Conservation (phyloP, 64 coral and sea anemone species). For the Hydrozoanthus tunicans region DNA sequence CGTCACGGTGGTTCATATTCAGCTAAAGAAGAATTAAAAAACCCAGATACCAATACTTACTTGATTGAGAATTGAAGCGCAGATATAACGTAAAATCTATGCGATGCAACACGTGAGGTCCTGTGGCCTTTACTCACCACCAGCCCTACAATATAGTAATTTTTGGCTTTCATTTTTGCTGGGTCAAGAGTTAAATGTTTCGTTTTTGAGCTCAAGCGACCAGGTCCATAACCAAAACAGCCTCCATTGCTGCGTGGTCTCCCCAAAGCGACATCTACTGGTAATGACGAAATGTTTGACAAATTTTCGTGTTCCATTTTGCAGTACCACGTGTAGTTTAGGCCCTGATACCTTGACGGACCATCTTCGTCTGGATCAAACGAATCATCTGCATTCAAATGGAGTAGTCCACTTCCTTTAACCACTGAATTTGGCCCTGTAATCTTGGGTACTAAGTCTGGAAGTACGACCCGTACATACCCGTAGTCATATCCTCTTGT, state of each 20-base stretch:
- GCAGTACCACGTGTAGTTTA: constrained; percentile 80
- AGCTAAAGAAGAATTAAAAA: neutral
- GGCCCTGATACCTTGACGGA: constrained; percentile 22
- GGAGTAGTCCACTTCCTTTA: constrained; percentile 61
- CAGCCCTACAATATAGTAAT: constrained; percentile 65
- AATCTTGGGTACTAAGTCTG: constrained; percentile 66
- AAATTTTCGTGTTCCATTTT: constrained; percentile 64
- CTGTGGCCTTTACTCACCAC: constrained; percentile 60
- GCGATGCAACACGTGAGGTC: constrained; percentile 35
- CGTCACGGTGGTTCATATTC: neutral
- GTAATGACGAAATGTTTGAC: constrained; percentile 36
- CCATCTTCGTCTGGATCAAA: constrained; percentile 65
- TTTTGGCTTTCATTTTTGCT: constrained; percentile 46
- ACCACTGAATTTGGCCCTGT: constrained; percentile 44
- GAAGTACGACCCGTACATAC: constrained; percentile 60
- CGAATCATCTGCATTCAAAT: constrained; percentile 64
- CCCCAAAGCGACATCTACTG: constrained; percentile 38
- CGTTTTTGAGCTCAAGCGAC: constrained; percentile 58
- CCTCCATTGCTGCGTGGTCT: constrained; percentile 66
- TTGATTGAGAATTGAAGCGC: constrained; percentile 74
- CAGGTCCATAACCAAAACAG: constrained; percentile 84
- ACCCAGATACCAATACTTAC: constrained; percentile 33
- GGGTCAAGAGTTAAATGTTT: constrained; percentile 45
- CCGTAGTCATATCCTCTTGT: constrained; percentile 71
- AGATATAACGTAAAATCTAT: constrained; percentile 62